Base-by-base conservation (phyloP, 2,888 invertebrate genomes). In the Nemotelus nigrinus region DNA sequence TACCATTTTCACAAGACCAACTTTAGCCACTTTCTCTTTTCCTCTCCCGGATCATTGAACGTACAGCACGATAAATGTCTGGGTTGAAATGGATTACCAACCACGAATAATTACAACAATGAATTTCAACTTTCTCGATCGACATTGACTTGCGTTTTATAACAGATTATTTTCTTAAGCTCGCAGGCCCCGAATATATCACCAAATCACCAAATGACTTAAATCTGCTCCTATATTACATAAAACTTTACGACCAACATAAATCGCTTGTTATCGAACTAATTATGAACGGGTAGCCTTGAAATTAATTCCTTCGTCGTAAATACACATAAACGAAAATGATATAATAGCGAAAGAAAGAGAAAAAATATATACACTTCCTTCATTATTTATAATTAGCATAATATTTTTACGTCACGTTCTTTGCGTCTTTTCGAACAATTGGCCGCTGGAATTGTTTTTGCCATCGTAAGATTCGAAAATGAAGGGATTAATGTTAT, bases 191-290 rank as follows among this genome's bases (percentile, higher is more conserved):
- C 25, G 25, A 25, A 25, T 25, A 25, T 25, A 25, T 25, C 25
- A 25, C 25, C 25, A 25, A 25, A 25, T 25, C 25, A 25, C 25
- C 25, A 25, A 25, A 25, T 1, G 25, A 25, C 25, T 25, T 25
- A 25, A 25, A 25, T 25, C 25, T 25, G 25, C 25, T 25, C 25
- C 1, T 25, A 1, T 25, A 25, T 1, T 25, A 25, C 25, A 25
- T 25, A 25, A 25, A 25, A 25, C 25, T 25, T 25, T 41, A 65
- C 45, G 65, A 47, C 47, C 10, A 47, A 65, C 65, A 44, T 65
- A 65, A 65, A 65, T 65, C 65, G 65, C 65, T 45, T 65, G 44
- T 65, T 65, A 44, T 65, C 2, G 65, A 65, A 65, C 45, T 65
- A 65, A 65, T 65, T 65, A 47, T 47, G 45, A 65, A 47, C 10